Percentiles rank a stretch among this genome's conserved stretches.
Evolutionary conservation across 2,888 invertebrate species (phyloP).

Genomic region (Gisinianus flammeolus): DNA sequence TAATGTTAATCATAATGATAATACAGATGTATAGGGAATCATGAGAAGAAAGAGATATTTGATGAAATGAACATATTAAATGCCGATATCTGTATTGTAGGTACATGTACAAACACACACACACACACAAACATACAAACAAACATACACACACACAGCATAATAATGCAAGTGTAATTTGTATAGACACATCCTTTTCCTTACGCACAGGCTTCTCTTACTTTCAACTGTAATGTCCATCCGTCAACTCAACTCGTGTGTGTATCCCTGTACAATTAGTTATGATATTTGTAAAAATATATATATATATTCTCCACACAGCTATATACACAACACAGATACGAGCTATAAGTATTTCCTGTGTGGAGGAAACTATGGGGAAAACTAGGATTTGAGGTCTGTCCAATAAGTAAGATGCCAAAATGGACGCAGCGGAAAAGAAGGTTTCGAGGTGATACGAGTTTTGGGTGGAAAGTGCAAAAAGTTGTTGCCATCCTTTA

Average conservation of each 20-base stretch:
- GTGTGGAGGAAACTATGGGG: slow-evolving; percentile 37
- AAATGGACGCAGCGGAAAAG: slow-evolving; percentile 49
- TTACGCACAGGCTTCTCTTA: not conserved
- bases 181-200: not conserved
- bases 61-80: slow-evolving; percentile 15
- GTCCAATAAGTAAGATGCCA: slow-evolving; percentile 46
- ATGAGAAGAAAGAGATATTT: not conserved
- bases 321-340: not conserved
- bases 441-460: slow-evolving; percentile 59
- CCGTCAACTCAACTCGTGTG: not conserved
- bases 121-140: no score
- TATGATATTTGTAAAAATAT: slow-evolving; percentile 6
- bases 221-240: not conserved
- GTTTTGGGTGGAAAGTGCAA: slow-evolving; percentile 59
- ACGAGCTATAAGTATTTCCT: slow-evolving; percentile 31
- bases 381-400: slow-evolving; percentile 58
- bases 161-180: no score
- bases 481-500: slow-evolving; percentile 49
- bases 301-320: not conserved
- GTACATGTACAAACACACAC: not conserved
- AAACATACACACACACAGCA: no score
- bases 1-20: not conserved
- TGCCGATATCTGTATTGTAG: not conserved
- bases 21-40: not conserved
- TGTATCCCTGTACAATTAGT: not conserved